These are phyloP conservation scores for Candidula unifasciata DNA, from an alignment of 2,888 invertebrate genomes.

Conservation along the genomic window DNA sequence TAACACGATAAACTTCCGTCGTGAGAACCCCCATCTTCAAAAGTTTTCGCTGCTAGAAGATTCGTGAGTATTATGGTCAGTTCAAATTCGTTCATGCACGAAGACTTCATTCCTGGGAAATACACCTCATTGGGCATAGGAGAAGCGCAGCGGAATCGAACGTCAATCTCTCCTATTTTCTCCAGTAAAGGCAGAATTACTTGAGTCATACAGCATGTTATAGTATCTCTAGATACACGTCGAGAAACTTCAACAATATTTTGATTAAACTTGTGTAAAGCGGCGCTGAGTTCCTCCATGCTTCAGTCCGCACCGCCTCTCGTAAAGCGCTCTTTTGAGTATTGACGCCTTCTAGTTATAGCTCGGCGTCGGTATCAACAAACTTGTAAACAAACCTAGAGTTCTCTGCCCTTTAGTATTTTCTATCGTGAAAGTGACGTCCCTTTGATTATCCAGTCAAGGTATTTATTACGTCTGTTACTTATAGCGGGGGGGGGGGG, in stretches of 20 bases:
- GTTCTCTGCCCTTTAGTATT: slow-evolving; percentile 24
- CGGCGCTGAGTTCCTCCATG: slow-evolving; percentile 55
- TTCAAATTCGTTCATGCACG: slow-evolving; percentile 53
- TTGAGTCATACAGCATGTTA: slow-evolving; percentile 54
- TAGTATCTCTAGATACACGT: slow-evolving; percentile 52
- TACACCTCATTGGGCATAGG: slow-evolving; percentile 54
- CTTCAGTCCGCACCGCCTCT: not conserved
- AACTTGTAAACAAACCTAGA: slow-evolving; percentile 50
- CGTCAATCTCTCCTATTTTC: slow-evolving; percentile 51
- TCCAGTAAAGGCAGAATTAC: slow-evolving; percentile 51
- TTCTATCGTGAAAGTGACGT: slow-evolving; percentile 20
- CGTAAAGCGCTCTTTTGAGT: not conserved
- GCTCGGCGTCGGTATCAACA: slow-evolving; percentile 54
- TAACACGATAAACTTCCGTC: slow-evolving; percentile 48
- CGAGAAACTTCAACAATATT: slow-evolving; percentile 54
- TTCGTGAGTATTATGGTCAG: slow-evolving; percentile 54
- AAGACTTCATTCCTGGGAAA: slow-evolving; percentile 55
- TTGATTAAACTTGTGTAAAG: slow-evolving; percentile 52
- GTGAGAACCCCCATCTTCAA: slow-evolving; percentile 50
- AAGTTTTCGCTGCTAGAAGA: slow-evolving; percentile 45
- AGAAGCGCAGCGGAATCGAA: slow-evolving; percentile 52
- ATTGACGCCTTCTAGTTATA: slow-evolving; percentile 27
- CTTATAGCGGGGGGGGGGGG: not conserved
- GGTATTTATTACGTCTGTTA: not conserved
- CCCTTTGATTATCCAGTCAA: slow-evolving; percentile 4